Conservation (phyloP, 2,888 invertebrate genomes). For the Ormyrus pomaceus region DNA sequence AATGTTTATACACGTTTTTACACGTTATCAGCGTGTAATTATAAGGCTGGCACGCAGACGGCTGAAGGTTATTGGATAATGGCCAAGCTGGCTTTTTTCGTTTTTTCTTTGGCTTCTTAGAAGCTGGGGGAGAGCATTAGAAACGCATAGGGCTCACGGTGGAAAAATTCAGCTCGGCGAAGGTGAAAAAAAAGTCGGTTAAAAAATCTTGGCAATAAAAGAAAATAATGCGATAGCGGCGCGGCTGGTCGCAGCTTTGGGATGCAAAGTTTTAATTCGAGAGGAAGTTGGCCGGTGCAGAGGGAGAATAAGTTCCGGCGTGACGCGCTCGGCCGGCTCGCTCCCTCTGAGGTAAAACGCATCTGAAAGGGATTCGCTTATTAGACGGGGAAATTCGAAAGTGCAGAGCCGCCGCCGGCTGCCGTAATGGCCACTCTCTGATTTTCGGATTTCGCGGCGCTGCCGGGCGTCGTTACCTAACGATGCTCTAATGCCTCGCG, state of each 20-base stretch:
- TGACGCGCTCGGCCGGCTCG: not conserved
- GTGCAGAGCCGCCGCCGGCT: not conserved
- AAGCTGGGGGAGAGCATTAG: no score
- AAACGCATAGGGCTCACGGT: no score
- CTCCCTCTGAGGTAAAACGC: not conserved
- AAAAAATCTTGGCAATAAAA: not conserved
- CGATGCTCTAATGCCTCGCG: conserved; percentile 47
- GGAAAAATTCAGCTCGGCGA: no score
- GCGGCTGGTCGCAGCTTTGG: not conserved
- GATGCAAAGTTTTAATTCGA: conserved; percentile 33
- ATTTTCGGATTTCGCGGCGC: conserved; percentile 45
- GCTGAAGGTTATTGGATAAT: conserved; percentile 42
- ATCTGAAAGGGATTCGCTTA: conserved; percentile 53
- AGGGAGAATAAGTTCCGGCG: conserved; percentile 23
- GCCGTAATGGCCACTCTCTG: conserved; percentile 45
- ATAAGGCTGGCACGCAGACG: not conserved
- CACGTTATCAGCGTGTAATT: conserved; percentile 43
- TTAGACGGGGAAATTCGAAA: conserved; percentile 41
- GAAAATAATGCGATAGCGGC: conserved; percentile 3
- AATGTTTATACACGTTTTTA: conserved; percentile 44
- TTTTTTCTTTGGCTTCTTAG: not conserved
- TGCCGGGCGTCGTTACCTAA: conserved; percentile 28
- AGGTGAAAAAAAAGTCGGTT: no score
- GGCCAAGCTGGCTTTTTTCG: not conserved
- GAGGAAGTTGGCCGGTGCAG: conserved; percentile 18